Evolutionary conservation across 1,140 invertebrate species (phyloP).

Genomic region (Ylistrum balloti): DNA sequence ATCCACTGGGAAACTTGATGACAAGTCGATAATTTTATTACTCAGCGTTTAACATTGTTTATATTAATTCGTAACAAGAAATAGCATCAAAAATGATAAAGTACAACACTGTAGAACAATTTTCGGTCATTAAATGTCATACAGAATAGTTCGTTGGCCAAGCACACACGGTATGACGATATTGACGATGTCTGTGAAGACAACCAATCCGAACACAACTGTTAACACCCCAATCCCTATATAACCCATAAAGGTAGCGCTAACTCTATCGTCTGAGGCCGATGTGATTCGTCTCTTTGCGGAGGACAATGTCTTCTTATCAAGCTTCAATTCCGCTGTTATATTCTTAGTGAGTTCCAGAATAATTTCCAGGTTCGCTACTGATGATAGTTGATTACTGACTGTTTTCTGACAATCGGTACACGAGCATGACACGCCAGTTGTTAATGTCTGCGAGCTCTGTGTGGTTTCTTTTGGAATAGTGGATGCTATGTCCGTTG

Average conservation of each 20-base stretch:
- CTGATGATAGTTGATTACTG: not conserved
- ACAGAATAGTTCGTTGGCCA: not conserved
- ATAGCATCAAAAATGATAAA: too few species aligned
- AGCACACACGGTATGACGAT: not conserved
- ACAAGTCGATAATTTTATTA: too few species aligned
- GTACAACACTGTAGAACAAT: too few species aligned
- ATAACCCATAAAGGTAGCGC: not conserved
- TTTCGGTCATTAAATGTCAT: not conserved
- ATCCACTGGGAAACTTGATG: too few species aligned
- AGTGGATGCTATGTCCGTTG: not conserved
- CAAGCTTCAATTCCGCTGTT: not conserved
- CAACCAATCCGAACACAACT: not conserved
- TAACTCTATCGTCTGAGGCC: not conserved
- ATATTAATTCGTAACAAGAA: too few species aligned
- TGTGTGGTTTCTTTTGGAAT: not conserved
- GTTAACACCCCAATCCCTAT: not conserved
- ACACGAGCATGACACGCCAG: not conserved
- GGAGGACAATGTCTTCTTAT: constrained; percentile 1
- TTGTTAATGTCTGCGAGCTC: not conserved
- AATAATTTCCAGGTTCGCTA: not conserved
- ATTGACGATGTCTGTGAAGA: not conserved
- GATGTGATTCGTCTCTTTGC: not conserved
- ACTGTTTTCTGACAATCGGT: not conserved
- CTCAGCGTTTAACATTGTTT: too few species aligned
- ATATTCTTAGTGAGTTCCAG: not conserved